A percentile compares a stretch with the other conserved stretches of the same genome.
These are phyloP conservation scores for Liposcelis brunnea DNA, from an alignment of 2,888 invertebrate genomes.

Conservation along the genomic window DNA sequence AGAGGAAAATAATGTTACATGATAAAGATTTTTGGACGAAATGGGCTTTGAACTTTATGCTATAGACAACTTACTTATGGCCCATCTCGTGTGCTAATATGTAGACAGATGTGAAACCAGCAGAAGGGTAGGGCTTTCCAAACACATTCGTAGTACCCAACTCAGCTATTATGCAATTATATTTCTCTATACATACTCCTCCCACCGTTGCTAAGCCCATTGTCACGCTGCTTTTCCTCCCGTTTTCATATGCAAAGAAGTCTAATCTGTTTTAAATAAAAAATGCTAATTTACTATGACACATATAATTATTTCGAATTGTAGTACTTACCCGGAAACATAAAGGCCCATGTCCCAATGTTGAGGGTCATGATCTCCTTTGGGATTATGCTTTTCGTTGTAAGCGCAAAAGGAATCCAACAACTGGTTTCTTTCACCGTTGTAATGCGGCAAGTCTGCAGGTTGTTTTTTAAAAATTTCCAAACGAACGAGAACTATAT, in stretches of 20 bases:
- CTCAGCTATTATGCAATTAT: constrained; percentile 62
- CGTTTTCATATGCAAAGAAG: constrained; percentile 53
- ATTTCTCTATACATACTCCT: constrained; percentile 52
- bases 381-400: constrained; percentile 44
- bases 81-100: constrained; percentile 43
- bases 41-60: constrained; percentile 4
- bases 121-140: constrained; percentile 64
- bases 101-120: constrained; percentile 69
- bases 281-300: background rate
- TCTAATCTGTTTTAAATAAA: constrained; percentile 37
- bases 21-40: too few relatives aligned
- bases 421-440: constrained; percentile 46
- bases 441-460: constrained; percentile 37
- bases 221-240: constrained; percentile 49
- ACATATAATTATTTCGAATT: background rate
- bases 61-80: constrained; percentile 40
- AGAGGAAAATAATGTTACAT: background rate
- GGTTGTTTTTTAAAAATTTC: constrained; percentile 54
- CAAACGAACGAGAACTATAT: constrained; percentile 48
- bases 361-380: constrained; percentile 45
- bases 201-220: constrained; percentile 67
- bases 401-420: constrained; percentile 62
- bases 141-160: constrained; percentile 53
- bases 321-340: constrained; percentile 43
- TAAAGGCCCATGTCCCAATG: constrained; percentile 71